A percentile compares a stretch with the other conserved stretches of the same genome.
phyloP scores from a whole-genome alignment of 2,113 vertebrate species.

The Jacana jacana region DNA sequence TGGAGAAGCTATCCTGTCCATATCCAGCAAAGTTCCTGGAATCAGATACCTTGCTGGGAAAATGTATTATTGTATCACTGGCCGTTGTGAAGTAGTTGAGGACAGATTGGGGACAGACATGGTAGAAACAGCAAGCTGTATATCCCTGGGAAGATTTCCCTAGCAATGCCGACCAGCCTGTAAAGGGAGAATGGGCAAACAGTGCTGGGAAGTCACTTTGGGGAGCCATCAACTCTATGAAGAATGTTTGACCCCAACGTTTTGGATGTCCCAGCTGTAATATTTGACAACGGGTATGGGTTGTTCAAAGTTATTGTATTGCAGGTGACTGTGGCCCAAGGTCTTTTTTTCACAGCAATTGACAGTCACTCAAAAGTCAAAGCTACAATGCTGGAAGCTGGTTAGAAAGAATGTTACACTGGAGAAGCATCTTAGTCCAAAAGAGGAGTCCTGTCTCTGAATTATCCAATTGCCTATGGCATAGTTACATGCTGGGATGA shows the following conservation, averaged over 20 bases:
- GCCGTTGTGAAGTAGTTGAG: background rate
- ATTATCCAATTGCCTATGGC: slow-evolving; percentile 47
- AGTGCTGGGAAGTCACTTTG: background rate
- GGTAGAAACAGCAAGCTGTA: background rate
- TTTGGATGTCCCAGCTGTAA: slow-evolving; percentile 57
- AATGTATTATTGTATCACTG: background rate
- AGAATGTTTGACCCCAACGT: background rate
- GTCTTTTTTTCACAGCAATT: slow-evolving; percentile 26
- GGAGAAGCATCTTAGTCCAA: slow-evolving; percentile 61
- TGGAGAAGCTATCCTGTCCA: background rate
- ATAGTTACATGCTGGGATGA: slow-evolving; percentile 61
- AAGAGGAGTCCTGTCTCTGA: background rate
- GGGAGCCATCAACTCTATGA: no score
- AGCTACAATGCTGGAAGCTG: background rate
- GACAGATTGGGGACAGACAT: background rate
- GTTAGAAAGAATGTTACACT: slow-evolving; percentile 38
- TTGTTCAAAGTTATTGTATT: slow-evolving; percentile 63
- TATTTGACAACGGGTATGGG: slow-evolving; percentile 68
- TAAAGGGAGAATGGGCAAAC: background rate
- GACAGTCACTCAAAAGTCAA: slow-evolving; percentile 47
- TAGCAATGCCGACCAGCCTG: no score
- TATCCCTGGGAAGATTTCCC: background rate
- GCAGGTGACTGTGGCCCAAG: slow-evolving; percentile 59
- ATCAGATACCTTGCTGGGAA: background rate
- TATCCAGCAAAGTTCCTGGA: background rate